phyloP scores from a whole-genome alignment of 1,140 invertebrate species.

The Drosophila pandora region DNA sequence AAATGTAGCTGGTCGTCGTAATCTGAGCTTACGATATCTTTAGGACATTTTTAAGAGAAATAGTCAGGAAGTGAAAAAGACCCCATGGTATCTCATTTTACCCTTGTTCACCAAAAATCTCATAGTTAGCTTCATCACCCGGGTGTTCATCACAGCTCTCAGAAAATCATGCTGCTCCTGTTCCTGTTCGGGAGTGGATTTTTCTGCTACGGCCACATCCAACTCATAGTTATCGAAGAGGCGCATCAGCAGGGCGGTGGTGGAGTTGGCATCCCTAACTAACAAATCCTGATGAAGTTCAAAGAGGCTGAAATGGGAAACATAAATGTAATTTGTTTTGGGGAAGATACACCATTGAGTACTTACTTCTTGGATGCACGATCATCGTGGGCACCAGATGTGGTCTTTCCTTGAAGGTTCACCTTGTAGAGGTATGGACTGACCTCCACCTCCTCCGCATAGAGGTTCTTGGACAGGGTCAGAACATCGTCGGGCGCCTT shows the following conservation, averaged over 20 bases:
- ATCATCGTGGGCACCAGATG: slow-evolving; percentile 87
- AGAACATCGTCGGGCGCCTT: slow-evolving; percentile 62
- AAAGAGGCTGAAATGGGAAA: slow-evolving; percentile 51
- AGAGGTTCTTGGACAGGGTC: slow-evolving; percentile 57
- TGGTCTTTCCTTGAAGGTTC: slow-evolving; percentile 87
- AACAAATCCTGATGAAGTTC: slow-evolving; percentile 69
- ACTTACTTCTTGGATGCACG: slow-evolving; percentile 88
- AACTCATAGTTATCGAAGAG: slow-evolving; percentile 91
- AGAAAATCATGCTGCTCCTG: slow-evolving; percentile 91
- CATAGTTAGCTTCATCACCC: slow-evolving; percentile 90
- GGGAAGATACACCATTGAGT: not conserved
- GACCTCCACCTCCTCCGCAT: slow-evolving; percentile 55
- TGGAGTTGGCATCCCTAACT: slow-evolving; percentile 84
- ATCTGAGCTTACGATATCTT: slow-evolving; percentile 80
- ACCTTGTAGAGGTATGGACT: slow-evolving; percentile 68
- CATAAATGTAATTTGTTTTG: not conserved
- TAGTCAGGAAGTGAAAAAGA: not conserved
- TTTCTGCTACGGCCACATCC: slow-evolving; percentile 88
- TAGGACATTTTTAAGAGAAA: not conserved
- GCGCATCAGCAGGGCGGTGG: slow-evolving; percentile 87
- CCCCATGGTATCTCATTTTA: slow-evolving; percentile 84
- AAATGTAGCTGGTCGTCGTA: slow-evolving; percentile 88
- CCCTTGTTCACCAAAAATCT: slow-evolving; percentile 45
- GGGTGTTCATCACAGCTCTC: slow-evolving; percentile 88
- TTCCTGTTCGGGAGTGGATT: slow-evolving; percentile 89